phyloP scores from a whole-genome alignment of 2,113 vertebrate species.

The Alces alces region DNA sequence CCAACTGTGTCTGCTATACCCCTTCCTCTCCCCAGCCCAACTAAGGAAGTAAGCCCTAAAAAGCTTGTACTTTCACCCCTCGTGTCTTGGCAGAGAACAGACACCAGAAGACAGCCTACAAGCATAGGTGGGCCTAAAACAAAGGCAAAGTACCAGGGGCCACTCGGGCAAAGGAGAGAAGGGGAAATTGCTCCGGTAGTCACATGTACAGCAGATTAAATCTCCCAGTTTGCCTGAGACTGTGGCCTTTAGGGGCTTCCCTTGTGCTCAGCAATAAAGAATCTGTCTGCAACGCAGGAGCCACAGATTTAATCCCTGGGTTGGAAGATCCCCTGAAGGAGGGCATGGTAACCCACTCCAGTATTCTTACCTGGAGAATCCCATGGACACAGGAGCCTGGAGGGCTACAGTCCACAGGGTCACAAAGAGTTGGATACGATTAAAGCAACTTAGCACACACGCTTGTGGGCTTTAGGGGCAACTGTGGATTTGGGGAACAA shows the following conservation, averaged over 20 bases:
- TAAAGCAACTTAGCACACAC: neutral
- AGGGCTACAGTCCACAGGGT: neutral
- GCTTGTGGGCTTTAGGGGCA: neutral
- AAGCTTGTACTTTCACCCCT: neutral
- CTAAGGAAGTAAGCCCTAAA: neutral
- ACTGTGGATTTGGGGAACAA: neutral
- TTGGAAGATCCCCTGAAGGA: neutral
- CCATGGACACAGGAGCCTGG: neutral
- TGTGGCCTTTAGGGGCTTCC: neutral
- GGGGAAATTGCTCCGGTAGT: neutral
- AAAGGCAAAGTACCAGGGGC: neutral
- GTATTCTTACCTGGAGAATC: neutral
- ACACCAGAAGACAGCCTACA: neutral
- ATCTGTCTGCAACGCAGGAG: neutral
- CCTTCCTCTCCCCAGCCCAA: neutral
- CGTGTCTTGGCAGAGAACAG: neutral
- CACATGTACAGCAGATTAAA: neutral
- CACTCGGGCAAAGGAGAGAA: neutral
- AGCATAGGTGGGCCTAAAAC: neutral
- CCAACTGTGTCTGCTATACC: neutral
- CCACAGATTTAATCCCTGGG: neutral
- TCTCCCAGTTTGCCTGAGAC: neutral
- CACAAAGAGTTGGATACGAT: neutral
- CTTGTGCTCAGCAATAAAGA: neutral
- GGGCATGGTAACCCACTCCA: neutral